These are phyloP conservation scores for Harpalus rufipes DNA, from an alignment of 2,888 invertebrate species.

Conservation along the genomic window DNA sequence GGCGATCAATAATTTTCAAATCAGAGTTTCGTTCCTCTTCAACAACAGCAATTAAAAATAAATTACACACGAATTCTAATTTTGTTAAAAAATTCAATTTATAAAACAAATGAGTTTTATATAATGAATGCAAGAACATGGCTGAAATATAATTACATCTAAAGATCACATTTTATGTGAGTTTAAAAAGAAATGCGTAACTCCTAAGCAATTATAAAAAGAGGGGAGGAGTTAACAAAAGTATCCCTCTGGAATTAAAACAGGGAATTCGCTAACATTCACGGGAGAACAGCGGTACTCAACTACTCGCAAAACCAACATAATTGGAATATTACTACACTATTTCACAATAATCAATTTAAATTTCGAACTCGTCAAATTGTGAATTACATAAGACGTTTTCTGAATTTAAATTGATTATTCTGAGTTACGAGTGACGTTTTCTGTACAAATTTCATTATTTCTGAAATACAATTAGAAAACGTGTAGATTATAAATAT, in stretches of 20 bases:
- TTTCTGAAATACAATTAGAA: too few species aligned
- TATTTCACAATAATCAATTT: too few species aligned
- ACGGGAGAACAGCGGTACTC: background rate
- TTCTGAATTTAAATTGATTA: too few species aligned
- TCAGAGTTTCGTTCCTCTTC: constrained; percentile 12
- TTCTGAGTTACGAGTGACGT: too few species aligned
- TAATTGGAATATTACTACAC: too few species aligned
- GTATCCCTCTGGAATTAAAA: constrained; percentile 48
- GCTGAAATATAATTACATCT: constrained; percentile 41
- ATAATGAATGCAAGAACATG: constrained; percentile 38
- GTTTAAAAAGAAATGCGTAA: constrained; percentile 39
- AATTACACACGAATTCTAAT: constrained; percentile 12
- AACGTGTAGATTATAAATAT: too few species aligned
- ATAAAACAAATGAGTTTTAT: constrained; percentile 48
- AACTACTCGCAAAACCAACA: background rate
- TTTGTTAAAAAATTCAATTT: constrained; percentile 22
- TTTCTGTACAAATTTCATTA: too few species aligned
- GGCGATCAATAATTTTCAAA: constrained; percentile 28
- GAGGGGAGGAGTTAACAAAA: constrained; percentile 43
- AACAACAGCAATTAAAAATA: constrained; percentile 26
- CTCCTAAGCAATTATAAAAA: constrained; percentile 46
- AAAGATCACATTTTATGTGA: constrained; percentile 44
- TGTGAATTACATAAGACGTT: too few species aligned
- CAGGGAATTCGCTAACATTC: constrained; percentile 33
- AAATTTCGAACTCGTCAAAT: too few species aligned